phyloP scores from a whole-genome alignment of 2,888 invertebrate genomes.

The Cepaea hortensis region DNA sequence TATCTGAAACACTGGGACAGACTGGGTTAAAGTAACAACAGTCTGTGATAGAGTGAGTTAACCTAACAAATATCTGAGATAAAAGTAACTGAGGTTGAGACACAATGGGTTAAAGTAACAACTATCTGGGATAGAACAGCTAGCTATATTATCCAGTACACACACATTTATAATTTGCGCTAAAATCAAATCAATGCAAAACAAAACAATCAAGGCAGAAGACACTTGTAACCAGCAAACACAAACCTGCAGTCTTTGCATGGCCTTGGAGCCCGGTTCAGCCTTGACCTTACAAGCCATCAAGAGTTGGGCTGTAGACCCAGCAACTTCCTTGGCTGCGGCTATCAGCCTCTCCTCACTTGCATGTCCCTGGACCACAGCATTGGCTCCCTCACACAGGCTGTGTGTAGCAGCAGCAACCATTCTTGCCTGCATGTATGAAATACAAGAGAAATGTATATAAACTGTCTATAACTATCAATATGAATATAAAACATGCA shows the following conservation, averaged over 20 bases:
- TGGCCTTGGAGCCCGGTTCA: slow-evolving; percentile 94
- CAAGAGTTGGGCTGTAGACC: slow-evolving; percentile 95
- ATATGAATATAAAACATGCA: neutral
- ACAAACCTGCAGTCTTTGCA: slow-evolving; percentile 85
- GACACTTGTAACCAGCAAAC: neutral
- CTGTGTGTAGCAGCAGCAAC: slow-evolving; percentile 98
- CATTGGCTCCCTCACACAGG: slow-evolving; percentile 97
- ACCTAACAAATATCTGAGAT: too few species aligned
- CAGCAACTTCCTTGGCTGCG: slow-evolving; percentile 92
- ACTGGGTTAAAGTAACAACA: too few species aligned
- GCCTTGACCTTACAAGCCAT: slow-evolving; percentile 99
- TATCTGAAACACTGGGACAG: too few species aligned
- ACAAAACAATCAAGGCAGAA: too few species aligned
- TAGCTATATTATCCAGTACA: too few species aligned
- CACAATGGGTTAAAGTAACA: too few species aligned
- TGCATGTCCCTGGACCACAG: slow-evolving; percentile 85
- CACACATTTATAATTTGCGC: too few species aligned
- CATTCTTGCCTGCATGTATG: slow-evolving; percentile 82
- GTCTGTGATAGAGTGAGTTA: too few species aligned
- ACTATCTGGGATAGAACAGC: too few species aligned
- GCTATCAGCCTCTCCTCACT: slow-evolving; percentile 96
- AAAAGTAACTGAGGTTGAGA: too few species aligned
- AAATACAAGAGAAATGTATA: neutral
- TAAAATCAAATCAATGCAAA: too few species aligned
- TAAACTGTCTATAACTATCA: neutral